Evolutionary conservation across 2,113 vertebrate genomes (phyloP).

Genomic region (Passerina amoena): DNA sequence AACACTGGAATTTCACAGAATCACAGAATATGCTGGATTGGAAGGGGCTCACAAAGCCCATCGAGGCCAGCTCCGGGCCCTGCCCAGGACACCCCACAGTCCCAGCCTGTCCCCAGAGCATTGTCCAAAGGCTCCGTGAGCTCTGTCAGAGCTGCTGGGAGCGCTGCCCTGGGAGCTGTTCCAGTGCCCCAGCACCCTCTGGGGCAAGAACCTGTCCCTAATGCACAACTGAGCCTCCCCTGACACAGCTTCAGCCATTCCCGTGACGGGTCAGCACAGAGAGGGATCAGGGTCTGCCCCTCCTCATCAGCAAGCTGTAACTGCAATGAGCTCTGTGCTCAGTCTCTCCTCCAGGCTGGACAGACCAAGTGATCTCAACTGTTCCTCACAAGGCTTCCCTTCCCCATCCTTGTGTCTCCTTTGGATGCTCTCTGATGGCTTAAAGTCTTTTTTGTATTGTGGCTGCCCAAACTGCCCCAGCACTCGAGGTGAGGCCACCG

Average conservation of each 20-base stretch:
- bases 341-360: not conserved
- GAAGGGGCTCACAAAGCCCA: no score
- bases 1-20: not conserved
- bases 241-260: not conserved
- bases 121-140: fast-evolving
- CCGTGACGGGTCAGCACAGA: not conserved
- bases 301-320: fast-evolving
- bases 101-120: fast-evolving
- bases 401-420: not conserved
- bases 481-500: fast-evolving
- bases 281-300: not conserved
- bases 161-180: not conserved
- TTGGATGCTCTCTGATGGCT: not conserved
- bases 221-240: fast-evolving
- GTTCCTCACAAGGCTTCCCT: not conserved
- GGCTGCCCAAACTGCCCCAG: not conserved
- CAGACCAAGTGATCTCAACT: not conserved
- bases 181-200: not conserved
- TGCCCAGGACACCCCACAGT: not conserved
- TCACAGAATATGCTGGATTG: not conserved
- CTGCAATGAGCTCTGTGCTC: not conserved
- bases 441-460: not conserved
- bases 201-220: not conserved
- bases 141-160: not conserved
- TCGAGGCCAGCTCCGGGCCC: fast-evolving